phyloP scores from a whole-genome alignment of 2,888 invertebrate genomes.

The Agonopterix heracliana region DNA sequence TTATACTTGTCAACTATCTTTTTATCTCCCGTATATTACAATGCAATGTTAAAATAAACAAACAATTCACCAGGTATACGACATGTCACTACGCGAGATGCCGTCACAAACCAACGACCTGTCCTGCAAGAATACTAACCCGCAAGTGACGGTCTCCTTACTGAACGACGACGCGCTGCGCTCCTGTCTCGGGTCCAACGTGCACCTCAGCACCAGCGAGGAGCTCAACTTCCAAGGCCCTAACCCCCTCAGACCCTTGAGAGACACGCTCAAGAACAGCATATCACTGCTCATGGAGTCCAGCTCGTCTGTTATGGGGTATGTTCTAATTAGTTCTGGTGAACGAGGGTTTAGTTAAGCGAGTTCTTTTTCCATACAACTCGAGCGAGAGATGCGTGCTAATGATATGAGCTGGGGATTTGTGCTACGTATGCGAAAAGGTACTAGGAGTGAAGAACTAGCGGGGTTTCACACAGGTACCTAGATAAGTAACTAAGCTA shows the following conservation, averaged over 20 bases:
- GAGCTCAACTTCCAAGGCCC: constrained; percentile 50
- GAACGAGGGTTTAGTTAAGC: too few relatives aligned
- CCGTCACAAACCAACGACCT: constrained; percentile 43
- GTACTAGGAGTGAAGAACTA: too few relatives aligned
- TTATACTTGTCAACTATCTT: too few relatives aligned
- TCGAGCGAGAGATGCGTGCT: too few relatives aligned
- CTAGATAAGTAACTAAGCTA: too few relatives aligned
- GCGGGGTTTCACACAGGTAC: too few relatives aligned
- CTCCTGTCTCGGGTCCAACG: constrained; percentile 53
- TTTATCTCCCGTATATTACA: too few relatives aligned
- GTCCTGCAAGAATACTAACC: constrained; percentile 24
- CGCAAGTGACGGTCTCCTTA: constrained; percentile 28
- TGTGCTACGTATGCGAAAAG: too few relatives aligned
- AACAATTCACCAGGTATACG: constrained; percentile 41
- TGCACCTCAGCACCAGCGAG: constrained; percentile 59
- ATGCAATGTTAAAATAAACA: background rate
- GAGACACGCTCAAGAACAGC: constrained; percentile 66
- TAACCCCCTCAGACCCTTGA: constrained; percentile 56
- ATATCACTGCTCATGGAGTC: constrained; percentile 65
- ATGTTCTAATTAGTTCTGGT: constrained; percentile 12
- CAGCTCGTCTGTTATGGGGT: constrained; percentile 42
- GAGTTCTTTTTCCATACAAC: too few relatives aligned
- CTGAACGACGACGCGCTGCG: constrained; percentile 49
- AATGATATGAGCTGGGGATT: too few relatives aligned
- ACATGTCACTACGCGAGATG: constrained; percentile 58